Evolutionary conservation across 2,113 vertebrate genomes (phyloP).

Genomic region (Alouatta palliata): DNA sequence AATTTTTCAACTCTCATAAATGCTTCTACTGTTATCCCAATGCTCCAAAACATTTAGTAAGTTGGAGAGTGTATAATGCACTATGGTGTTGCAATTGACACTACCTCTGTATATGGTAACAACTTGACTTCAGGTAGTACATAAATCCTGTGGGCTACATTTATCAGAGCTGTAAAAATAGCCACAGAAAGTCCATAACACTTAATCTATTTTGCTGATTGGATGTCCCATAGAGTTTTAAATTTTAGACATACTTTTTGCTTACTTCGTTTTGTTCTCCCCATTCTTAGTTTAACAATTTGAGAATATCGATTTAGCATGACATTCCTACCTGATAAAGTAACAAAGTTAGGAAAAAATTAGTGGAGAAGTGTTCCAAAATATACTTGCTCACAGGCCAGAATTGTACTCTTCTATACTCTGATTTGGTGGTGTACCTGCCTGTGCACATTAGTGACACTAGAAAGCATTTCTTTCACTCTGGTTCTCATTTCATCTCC

Average conservation of each 20-base stretch:
- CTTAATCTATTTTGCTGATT: slow-evolving; percentile 60
- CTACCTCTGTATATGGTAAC: slow-evolving; percentile 10
- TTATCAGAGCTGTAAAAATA: slow-evolving; percentile 59
- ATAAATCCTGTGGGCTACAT: slow-evolving; percentile 45
- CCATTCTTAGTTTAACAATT: slow-evolving; percentile 62
- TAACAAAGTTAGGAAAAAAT: slow-evolving; percentile 73
- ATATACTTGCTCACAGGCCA: slow-evolving; percentile 17
- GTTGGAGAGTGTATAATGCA: slow-evolving; percentile 37
- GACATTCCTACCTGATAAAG: slow-evolving; percentile 79
- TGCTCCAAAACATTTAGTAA: slow-evolving; percentile 25
- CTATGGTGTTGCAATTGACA: slow-evolving; percentile 8
- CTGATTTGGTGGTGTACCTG: slow-evolving; percentile 63
- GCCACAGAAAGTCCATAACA: slow-evolving; percentile 34
- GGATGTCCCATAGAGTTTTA: not conserved
- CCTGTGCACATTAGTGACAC: not conserved
- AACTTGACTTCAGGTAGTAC: slow-evolving; percentile 50
- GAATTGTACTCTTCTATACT: slow-evolving; percentile 50
- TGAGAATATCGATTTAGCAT: slow-evolving; percentile 69
- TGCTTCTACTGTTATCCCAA: slow-evolving; percentile 58
- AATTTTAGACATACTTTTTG: not conserved
- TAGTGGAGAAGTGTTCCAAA: slow-evolving; percentile 54
- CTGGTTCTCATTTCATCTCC: slow-evolving; percentile 50
- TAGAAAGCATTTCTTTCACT: slow-evolving; percentile 12
- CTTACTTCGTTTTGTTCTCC: slow-evolving; percentile 2
- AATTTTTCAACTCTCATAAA: slow-evolving; percentile 46